These are phyloP conservation scores for Neosalanx taihuensis DNA, from an alignment of 2,797 vertebrate species.

Conservation along the genomic window DNA sequence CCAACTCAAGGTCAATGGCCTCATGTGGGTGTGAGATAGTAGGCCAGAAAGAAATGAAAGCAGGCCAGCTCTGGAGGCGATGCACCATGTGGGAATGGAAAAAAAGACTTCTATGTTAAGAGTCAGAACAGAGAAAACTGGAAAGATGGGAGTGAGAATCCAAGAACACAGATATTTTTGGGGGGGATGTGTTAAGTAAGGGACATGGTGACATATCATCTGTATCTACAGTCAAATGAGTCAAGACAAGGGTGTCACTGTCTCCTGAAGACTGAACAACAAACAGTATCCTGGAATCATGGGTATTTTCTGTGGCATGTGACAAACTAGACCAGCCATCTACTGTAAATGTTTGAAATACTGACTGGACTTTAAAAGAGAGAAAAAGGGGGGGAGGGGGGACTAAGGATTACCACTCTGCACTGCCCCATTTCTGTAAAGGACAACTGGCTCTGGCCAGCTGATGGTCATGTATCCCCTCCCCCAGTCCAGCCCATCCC, in stretches of 20 bases:
- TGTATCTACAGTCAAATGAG: conserved; percentile 42
- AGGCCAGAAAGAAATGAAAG: neutral
- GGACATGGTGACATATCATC: conserved; percentile 13
- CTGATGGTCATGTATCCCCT: conserved; percentile 16
- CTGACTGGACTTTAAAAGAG: neutral
- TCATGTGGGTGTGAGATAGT: conserved; percentile 14
- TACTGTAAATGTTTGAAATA: neutral
- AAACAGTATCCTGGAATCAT: neutral
- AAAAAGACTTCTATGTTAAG: conserved; percentile 48
- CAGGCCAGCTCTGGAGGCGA: conserved; percentile 11
- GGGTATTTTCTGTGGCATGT: neutral
- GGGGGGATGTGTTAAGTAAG: conserved; percentile 13
- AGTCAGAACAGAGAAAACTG: conserved; percentile 17
- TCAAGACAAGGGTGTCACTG: conserved; percentile 31
- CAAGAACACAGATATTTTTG: conserved; percentile 28
- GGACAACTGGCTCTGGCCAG: neutral
- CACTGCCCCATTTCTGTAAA: conserved; percentile 7
- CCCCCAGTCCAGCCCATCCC: conserved; percentile 21
- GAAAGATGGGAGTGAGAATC: conserved; percentile 3
- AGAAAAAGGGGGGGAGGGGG: too few species aligned
- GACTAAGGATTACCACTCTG: neutral
- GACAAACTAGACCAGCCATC: neutral
- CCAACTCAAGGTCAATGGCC: conserved; percentile 34
- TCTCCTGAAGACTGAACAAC: neutral
- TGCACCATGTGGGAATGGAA: conserved; percentile 34